These are phyloP conservation scores for Scytalopus superciliaris DNA, from an alignment of 2,113 vertebrate species.

Conservation along the genomic window DNA sequence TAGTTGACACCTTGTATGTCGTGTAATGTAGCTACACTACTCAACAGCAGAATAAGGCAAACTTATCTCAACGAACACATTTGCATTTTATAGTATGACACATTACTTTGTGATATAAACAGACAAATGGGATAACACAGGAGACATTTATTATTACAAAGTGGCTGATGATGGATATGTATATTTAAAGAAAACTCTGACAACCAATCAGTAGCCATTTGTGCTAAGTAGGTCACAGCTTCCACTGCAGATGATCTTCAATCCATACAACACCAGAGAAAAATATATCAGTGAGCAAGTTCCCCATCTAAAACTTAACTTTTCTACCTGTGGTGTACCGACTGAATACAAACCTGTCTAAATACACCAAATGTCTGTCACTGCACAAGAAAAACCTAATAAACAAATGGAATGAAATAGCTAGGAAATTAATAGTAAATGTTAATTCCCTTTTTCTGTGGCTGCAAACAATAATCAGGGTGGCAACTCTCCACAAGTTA, in stretches of 20 bases:
- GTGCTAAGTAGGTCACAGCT: slow-evolving; percentile 1
- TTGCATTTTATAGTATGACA: slow-evolving; percentile 7
- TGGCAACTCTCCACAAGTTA: background rate
- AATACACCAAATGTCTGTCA: background rate
- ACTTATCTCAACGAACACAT: slow-evolving; percentile 16
- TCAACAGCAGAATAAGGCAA: slow-evolving; percentile 17
- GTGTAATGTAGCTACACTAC: background rate
- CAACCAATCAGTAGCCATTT: slow-evolving; percentile 5
- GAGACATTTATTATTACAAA: slow-evolving; percentile 9
- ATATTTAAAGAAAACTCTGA: slow-evolving; percentile 21
- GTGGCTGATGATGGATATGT: background rate
- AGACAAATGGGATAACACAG: slow-evolving; percentile 28
- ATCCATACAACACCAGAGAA: background rate
- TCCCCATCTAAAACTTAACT: background rate
- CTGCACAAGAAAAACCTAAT: background rate
- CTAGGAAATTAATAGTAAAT: background rate
- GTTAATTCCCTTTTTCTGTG: background rate
- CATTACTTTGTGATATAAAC: slow-evolving; percentile 1
- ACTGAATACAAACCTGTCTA: background rate
- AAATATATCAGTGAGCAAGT: background rate
- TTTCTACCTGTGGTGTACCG: background rate
- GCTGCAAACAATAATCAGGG: background rate
- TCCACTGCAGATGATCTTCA: background rate
- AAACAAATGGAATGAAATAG: background rate
- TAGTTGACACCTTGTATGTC: background rate